phyloP scores from a whole-genome alignment of 2,113 vertebrate species.

The Ciconia maguari region DNA sequence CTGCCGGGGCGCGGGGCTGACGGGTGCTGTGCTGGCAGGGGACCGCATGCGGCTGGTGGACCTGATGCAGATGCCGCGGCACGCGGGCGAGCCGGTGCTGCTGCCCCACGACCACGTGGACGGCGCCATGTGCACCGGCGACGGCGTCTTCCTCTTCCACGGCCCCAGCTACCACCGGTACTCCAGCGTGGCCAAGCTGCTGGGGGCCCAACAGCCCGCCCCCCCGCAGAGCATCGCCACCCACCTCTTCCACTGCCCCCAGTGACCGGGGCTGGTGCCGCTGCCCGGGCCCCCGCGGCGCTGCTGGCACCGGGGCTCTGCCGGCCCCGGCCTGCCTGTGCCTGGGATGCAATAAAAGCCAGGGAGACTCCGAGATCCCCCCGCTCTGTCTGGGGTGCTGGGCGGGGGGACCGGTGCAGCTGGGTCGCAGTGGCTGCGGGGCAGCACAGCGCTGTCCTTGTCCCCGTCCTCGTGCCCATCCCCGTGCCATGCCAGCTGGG shows the following conservation, averaged over 20 bases:
- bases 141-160: neutral
- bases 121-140: neutral
- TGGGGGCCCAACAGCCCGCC: neutral
- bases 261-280: neutral
- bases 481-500: neutral
- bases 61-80: neutral
- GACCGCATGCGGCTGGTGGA: neutral
- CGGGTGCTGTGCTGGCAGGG: neutral
- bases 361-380: neutral
- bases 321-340: neutral
- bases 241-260: neutral
- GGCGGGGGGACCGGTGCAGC: too few relatives aligned
- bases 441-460: neutral
- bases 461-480: neutral
- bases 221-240: neutral
- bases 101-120: neutral
- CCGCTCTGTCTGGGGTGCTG: neutral
- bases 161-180: neutral
- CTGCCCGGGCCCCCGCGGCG: fast-evolving
- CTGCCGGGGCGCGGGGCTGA: neutral
- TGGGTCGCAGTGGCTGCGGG: fast-evolving
- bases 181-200: neutral
- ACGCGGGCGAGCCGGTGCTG: fast-evolving
- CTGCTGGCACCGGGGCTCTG: neutral
- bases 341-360: neutral